A percentile compares a stretch with the other conserved stretches of the same genome.
Conservation (phyloP, 2,797 vertebrate genomes). For the Microctenopoma stevenorrisi region DNA sequence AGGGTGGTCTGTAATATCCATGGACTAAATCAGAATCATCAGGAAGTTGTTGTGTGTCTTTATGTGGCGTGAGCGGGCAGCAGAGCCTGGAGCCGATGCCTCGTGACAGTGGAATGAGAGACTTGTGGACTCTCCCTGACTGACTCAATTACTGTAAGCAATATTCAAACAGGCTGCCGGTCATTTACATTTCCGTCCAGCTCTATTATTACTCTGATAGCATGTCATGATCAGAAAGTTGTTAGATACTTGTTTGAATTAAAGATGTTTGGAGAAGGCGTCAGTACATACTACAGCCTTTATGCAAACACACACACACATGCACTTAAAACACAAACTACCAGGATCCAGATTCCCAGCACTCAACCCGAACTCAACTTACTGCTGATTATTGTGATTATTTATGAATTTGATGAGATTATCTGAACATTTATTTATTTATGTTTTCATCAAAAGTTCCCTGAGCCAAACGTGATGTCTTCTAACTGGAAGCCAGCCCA, state of each 20-base stretch:
- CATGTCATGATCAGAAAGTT: not conserved
- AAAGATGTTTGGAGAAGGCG: not conserved
- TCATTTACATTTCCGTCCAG: not conserved
- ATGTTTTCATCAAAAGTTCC: no score
- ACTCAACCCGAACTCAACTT: no score
- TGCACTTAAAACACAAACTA: no score
- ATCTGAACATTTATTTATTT: not conserved
- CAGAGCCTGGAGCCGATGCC: not conserved
- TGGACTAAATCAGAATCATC: not conserved
- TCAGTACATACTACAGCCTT: not conserved
- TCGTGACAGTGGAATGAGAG: not conserved
- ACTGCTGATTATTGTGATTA: not conserved
- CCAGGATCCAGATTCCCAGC: not conserved
- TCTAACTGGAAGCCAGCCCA: no score
- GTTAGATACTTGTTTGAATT: not conserved
- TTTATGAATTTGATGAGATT: not conserved
- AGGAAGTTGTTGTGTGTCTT: not conserved
- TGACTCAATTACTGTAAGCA: no score
- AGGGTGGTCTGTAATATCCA: not conserved
- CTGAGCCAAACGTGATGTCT: no score
- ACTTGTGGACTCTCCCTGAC: no score
- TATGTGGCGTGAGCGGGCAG: not conserved
- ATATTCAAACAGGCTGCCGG: no score
- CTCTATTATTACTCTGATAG: not conserved
- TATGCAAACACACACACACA: not conserved